Conservation (phyloP, 2,888 invertebrate genomes). For the Torymus texanus region DNA sequence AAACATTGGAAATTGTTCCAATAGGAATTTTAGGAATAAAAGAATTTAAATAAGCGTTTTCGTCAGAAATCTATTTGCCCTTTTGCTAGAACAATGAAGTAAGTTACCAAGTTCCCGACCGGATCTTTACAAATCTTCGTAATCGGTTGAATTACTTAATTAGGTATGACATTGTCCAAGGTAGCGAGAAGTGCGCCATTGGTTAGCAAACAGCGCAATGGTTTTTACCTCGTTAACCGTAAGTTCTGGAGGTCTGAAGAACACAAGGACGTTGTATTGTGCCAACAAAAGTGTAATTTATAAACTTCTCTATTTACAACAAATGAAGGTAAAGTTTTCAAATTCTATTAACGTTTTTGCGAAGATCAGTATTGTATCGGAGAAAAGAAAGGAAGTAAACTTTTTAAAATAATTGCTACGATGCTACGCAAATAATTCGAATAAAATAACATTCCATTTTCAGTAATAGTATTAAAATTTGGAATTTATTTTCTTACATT, state of each 20-base stretch:
- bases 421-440: too few species aligned
- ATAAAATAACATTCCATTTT: too few species aligned
- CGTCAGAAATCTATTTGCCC: too few species aligned
- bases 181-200: slow-evolving; percentile 8
- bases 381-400: background rate
- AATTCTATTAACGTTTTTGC: too few species aligned
- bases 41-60: too few species aligned
- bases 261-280: background rate
- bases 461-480: background rate
- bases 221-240: slow-evolving; percentile 39
- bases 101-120: background rate
- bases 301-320: background rate
- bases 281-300: slow-evolving; percentile 8
- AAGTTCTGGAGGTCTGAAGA: slow-evolving; percentile 2
- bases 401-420: too few species aligned
- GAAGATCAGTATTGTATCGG: background rate
- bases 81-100: too few species aligned
- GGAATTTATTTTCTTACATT: background rate
- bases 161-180: slow-evolving; percentile 32
- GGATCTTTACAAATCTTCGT: slow-evolving; percentile 29
- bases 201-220: slow-evolving; percentile 4
- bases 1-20: too few species aligned
- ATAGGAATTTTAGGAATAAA: too few species aligned
- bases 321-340: too few species aligned
- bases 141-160: slow-evolving; percentile 39